Evolutionary conservation across 2,888 invertebrate species (phyloP).

Genomic region (Periphyllus acericola): DNA sequence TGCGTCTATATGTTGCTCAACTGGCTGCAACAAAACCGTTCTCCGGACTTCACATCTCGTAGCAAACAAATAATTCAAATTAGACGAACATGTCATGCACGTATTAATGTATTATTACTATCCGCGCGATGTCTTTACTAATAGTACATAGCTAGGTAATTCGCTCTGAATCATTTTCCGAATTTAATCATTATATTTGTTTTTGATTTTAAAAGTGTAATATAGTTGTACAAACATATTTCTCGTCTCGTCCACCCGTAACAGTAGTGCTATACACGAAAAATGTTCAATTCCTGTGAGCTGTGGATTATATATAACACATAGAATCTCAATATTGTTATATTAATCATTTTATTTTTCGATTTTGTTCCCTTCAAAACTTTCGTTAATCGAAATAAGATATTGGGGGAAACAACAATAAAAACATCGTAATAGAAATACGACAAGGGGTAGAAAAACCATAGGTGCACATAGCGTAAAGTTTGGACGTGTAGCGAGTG

Average conservation of each 20-base stretch:
- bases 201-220: too few species aligned
- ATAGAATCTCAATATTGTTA: neutral
- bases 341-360: neutral
- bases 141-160: too few species aligned
- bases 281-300: neutral
- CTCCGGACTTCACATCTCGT: too few species aligned
- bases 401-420: neutral
- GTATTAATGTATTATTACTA: too few species aligned
- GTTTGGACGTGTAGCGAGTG: neutral
- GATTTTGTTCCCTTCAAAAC: neutral
- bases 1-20: too few species aligned
- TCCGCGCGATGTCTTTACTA: too few species aligned
- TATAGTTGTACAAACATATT: too few species aligned
- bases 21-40: too few species aligned
- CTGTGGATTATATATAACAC: neutral
- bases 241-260: neutral
- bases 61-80: too few species aligned
- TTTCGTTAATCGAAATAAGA: neutral
- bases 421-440: neutral
- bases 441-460: neutral
- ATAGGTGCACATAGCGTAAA: neutral
- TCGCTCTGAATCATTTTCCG: too few species aligned
- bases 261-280: neutral
- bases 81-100: too few species aligned
- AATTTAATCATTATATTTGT: too few species aligned